Evolutionary conservation across 2,113 vertebrate species (phyloP), one percentile per base, ranked within the genome.

Genomic region (Calyptomena viridis): DNA sequence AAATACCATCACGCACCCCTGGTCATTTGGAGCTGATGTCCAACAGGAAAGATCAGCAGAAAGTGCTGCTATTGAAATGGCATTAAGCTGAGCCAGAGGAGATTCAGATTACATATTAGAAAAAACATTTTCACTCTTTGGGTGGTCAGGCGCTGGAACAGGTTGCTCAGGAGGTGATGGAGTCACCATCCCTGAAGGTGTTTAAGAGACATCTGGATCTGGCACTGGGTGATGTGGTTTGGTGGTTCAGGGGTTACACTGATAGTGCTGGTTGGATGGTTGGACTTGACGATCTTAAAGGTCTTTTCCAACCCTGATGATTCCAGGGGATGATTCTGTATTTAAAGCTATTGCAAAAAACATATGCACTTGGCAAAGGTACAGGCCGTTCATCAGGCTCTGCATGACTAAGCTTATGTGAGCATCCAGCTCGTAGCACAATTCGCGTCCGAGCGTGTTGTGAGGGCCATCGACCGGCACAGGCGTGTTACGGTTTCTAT

Each of bases 331-430:
- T 5, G 9, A 21, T 8, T 53, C 39, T 35, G 1, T 62, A 62
- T 52, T 69, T 64, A 68, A 83, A 52, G 28, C 59, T 24, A 50
- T 12, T 44, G 53, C 42, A 47, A 88, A 64, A 64, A 84, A 28
- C 8, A 16, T 3, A 49, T 0, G 50, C 30, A 15, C 19, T 68
- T 86, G 94, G 91, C 93, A 81, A 12, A 76, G 59, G 23, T 3
- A 46, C 60, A 80, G 73, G 64, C 47, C 39, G 22, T 50, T 33
- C 86, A 50, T 78, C 73, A 58, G n/a, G 60, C 86, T 46, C 52
- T 68, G 93, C 91, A 84, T 95, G 95, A 95, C 94, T 95, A 92
- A 96, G 94, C 96, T 88, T n/a, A 35, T n/a, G 83, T 1, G 50
- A 74, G 73, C 68, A 46, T 15, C 40, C 72, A 86, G 75, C 94